phyloP scores from a whole-genome alignment of 1,140 invertebrate genomes.

The Ceratina australensis region DNA sequence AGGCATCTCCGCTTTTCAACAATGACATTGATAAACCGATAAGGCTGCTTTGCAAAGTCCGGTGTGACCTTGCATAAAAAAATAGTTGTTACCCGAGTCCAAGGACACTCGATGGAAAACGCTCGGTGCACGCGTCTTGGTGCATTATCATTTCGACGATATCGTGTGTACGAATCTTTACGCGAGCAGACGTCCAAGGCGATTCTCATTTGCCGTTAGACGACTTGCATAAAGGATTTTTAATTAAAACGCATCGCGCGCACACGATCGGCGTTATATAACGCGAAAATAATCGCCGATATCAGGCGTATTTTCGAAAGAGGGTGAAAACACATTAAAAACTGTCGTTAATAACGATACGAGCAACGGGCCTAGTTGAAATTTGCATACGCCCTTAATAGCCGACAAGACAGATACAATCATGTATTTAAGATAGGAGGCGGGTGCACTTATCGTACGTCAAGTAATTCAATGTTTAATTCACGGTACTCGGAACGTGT shows the following conservation, averaged over 20 bases:
- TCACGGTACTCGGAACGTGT: no score
- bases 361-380: no score
- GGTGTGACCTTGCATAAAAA: constrained; percentile 43
- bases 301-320: no score
- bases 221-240: constrained; percentile 13
- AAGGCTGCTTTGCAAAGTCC: constrained; percentile 30
- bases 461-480: no score
- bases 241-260: background rate
- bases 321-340: no score
- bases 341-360: no score
- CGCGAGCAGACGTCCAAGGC: constrained; percentile 21
- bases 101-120: constrained; percentile 30
- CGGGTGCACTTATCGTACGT: no score
- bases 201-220: constrained; percentile 34
- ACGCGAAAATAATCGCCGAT: background rate
- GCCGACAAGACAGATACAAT: no score
- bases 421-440: no score
- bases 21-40: constrained; percentile 50
- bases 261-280: background rate
- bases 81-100: constrained; percentile 38
- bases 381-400: no score
- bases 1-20: constrained; percentile 4
- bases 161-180: constrained; percentile 44
- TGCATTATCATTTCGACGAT: constrained; percentile 14
- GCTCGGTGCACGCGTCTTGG: background rate